These are phyloP conservation scores for Desmophyllum pertusum DNA, from an alignment of 92 coral and sea anemone genomes.

Conservation along the genomic window DNA sequence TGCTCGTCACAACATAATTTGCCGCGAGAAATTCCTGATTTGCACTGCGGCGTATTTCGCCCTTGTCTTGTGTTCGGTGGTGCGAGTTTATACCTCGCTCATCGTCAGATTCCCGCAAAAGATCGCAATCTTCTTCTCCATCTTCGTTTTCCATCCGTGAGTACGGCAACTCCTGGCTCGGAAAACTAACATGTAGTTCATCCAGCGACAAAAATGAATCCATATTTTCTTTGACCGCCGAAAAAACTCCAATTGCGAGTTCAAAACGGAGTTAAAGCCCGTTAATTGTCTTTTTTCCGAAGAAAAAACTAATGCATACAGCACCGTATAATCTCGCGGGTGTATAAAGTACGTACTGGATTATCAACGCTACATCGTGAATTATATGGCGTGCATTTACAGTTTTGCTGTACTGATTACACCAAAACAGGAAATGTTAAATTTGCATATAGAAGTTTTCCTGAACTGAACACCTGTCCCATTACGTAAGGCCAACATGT, in stretches of 20 bases:
- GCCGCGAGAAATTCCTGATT: not conserved
- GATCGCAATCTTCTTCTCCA: not conserved
- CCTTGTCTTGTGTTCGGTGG: not conserved
- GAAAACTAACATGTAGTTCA: slow-evolving; percentile 19
- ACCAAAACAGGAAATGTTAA: not conserved
- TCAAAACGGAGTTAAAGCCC: not conserved
- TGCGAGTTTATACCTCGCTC: not conserved
- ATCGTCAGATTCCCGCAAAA: not conserved
- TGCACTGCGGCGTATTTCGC: not conserved
- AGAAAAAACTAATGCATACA: not conserved
- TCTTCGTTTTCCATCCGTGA: not conserved
- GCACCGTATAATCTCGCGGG: not conserved
- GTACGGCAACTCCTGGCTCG: not conserved
- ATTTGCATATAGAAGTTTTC: slow-evolving; percentile 35
- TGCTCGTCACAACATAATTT: not conserved
- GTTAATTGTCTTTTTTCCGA: not conserved
- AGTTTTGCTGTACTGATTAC: not conserved
- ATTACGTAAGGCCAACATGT: not conserved
- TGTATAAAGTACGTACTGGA: not conserved
- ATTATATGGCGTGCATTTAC: slow-evolving; percentile 7
- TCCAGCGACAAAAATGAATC: slow-evolving; percentile 26
- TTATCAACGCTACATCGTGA: not conserved
- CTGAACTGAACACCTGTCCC: slow-evolving; percentile 23
- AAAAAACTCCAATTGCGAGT: not conserved
- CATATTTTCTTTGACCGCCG: not conserved